Base-by-base conservation (phyloP, 2,113 vertebrate genomes). In the Panthera uncia region DNA sequence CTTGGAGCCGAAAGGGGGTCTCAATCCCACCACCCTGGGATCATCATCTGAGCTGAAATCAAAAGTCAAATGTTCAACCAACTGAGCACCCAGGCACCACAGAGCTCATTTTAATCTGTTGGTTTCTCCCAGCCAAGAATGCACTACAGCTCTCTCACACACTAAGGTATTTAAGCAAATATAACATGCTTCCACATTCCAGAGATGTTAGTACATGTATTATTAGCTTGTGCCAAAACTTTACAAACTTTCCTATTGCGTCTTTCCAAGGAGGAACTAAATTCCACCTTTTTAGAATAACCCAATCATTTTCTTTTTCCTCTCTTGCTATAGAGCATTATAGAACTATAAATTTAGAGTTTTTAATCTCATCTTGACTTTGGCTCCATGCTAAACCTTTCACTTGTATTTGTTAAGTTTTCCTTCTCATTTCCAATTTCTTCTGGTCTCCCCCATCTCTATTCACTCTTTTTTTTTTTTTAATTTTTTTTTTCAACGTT, bases 351-450 rank as follows among this genome's bases (percentile, higher is more conserved):
- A 38, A 68, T 73, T 79, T 89, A 86, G 45, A 19, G 13, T 55
- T 92, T 92, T 29, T 76, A 79, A 69, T 79, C 55, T 90, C 69
- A 65, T 74, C 45, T 89, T 81, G 61, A 90, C 25, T 91, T 91
- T 92, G 29, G 18, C 29, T 94, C 25, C 66, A 78, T 23, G 13
- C 36, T 29, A 38, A 81, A 65, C 0, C 3, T 85, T 95, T 71
- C 38, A 41, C 23, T 69, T 50, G 19, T 61, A 36, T 55, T 84
- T 76, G 23, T 21, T 65, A 91, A 55, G 45, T 45, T 93, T 95
- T 94, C 33, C n/a, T 88, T 91, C 29, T 69, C 7, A 38, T 69
- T 93, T 14, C 86, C 29, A 65, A 27, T 1, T 79, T 89, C 73
- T n/a, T 5, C 10, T 83, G n/a, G 18, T 89, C 41, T 93, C 38